phyloP scores from a whole-genome alignment of 2,888 invertebrate species.

The Notodonta dromedarius region DNA sequence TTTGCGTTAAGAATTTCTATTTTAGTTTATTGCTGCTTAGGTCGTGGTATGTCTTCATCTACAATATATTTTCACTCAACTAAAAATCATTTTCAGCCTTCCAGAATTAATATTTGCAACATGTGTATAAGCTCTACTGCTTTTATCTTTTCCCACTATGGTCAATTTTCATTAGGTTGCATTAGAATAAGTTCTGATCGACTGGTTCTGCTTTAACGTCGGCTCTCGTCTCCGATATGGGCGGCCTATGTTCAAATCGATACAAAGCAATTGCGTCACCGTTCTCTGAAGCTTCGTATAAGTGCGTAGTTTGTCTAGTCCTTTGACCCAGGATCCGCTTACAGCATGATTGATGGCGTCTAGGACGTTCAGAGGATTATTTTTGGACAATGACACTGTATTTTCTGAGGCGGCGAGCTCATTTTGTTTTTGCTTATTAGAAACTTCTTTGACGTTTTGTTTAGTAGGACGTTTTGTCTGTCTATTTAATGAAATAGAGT shows the following conservation, averaged over 20 bases:
- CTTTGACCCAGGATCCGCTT: constrained; percentile 56
- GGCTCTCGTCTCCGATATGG: constrained; percentile 19
- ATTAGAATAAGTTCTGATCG: background rate
- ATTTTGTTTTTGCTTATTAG: background rate
- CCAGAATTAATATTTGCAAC: background rate
- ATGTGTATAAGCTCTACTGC: too few species aligned
- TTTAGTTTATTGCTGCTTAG: too few species aligned
- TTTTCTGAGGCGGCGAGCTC: background rate
- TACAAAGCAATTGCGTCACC: constrained; percentile 66
- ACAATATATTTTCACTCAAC: background rate
- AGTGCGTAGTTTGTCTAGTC: constrained; percentile 62
- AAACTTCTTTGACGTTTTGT: background rate
- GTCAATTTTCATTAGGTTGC: background rate
- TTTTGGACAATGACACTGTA: constrained; percentile 9
- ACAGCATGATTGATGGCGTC: constrained; percentile 38
- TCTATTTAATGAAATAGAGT: too few species aligned
- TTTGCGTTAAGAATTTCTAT: too few species aligned
- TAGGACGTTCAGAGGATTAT: constrained; percentile 29
- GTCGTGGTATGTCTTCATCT: too few species aligned
- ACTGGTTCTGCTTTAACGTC: constrained; percentile 5
- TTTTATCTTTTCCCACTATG: background rate
- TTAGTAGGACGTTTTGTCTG: background rate
- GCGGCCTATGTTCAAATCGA: constrained; percentile 51
- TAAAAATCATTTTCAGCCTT: background rate
- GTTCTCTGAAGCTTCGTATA: constrained; percentile 35